A percentile compares a stretch with the other conserved stretches of the same genome.
Conservation (phyloP, 30 jellyfish, hydroid and myxozoan genomes). For the Hydra vulgaris region DNA sequence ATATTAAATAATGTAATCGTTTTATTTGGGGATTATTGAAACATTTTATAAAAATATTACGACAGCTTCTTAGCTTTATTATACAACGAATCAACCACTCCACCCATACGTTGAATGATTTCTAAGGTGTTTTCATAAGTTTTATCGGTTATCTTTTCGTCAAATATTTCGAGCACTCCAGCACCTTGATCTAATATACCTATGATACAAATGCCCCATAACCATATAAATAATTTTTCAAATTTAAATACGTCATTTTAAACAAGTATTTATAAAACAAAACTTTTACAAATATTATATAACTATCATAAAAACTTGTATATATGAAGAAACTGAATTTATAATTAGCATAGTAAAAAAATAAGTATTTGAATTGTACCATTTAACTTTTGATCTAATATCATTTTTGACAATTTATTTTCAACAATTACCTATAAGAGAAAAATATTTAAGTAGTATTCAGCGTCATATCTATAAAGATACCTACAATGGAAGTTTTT, state of each 20-base stretch:
- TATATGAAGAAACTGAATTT: too few species aligned
- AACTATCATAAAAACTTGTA: neutral
- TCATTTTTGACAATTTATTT: constrained; percentile 83
- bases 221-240: too few species aligned
- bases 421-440: constrained; percentile 51
- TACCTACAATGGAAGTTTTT: too few species aligned
- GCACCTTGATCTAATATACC: constrained; percentile 95
- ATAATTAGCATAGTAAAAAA: neutral
- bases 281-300: too few species aligned
- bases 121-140: constrained; percentile 69
- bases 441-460: neutral
- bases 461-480: too few species aligned
- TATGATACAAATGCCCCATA: constrained; percentile 21
- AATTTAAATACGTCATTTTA: too few species aligned
- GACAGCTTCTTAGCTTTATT: constrained; percentile 76
- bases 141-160: constrained; percentile 72
- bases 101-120: constrained; percentile 77
- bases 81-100: constrained; percentile 90
- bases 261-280: too few species aligned
- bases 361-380: constrained; percentile 19
- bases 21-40: too few species aligned
- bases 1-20: too few species aligned
- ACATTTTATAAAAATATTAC: constrained; percentile 9
- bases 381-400: constrained; percentile 73
- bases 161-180: constrained; percentile 81